Conservation (phyloP, 2,888 invertebrate species). For the Dexiosoma caninum region DNA sequence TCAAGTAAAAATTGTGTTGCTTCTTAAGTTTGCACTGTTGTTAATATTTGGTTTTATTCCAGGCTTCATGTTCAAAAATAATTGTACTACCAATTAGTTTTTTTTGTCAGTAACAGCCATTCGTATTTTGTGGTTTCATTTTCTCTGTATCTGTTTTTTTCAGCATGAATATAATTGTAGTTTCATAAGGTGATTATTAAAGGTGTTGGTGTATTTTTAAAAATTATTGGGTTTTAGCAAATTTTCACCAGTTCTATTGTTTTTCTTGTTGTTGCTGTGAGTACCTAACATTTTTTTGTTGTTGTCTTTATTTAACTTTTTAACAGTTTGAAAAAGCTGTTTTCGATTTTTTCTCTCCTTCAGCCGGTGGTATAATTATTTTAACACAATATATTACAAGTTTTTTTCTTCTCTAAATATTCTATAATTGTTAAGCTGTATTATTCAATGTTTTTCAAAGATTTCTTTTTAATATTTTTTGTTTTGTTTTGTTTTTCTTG, state of each 20-base stretch:
- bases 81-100: constrained; percentile 67
- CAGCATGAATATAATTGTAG: constrained; percentile 6
- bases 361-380: constrained; percentile 56
- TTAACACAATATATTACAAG: constrained; percentile 62
- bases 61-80: constrained; percentile 64
- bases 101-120: constrained; percentile 19
- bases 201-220: constrained; percentile 43
- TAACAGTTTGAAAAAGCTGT: constrained; percentile 35
- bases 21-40: background rate
- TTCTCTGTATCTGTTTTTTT: constrained; percentile 3
- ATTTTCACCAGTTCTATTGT: constrained; percentile 42
- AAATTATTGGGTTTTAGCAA: constrained; percentile 46
- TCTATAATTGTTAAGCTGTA: background rate
- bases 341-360: constrained; percentile 4
- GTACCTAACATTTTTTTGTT: background rate
- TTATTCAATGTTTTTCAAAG: background rate
- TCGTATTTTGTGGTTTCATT: constrained; percentile 22
- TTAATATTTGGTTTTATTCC: background rate
- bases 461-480: constrained; percentile 1
- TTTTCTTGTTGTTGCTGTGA: constrained; percentile 13
- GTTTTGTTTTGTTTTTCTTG: background rate
- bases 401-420: background rate
- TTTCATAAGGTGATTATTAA: constrained; percentile 40
- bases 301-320: background rate
- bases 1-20: constrained; percentile 19